phyloP scores from a whole-genome alignment of 2,113 vertebrate genomes.

The Pelecanus crispus region DNA sequence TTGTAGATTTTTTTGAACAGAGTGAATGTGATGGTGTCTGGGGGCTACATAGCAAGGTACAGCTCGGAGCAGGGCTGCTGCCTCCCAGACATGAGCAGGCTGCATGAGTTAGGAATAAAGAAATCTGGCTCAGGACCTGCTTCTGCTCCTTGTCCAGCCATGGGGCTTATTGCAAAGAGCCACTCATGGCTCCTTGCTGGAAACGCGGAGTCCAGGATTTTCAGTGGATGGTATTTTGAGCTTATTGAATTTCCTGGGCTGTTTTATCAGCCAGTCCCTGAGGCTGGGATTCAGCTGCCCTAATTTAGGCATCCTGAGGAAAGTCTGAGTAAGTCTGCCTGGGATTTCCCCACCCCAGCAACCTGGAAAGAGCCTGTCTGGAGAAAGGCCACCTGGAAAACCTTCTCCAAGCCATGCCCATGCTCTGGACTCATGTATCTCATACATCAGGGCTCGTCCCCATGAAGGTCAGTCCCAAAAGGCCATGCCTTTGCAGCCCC shows the following conservation, averaged over 20 bases:
- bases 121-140: neutral
- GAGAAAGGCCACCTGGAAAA: neutral
- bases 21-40: neutral
- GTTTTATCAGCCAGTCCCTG: neutral
- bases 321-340: neutral
- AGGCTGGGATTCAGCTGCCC: neutral
- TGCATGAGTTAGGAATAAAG: neutral
- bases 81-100: neutral
- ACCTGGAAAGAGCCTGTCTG: neutral
- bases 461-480: neutral
- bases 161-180: neutral
- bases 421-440: neutral
- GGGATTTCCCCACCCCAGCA: neutral
- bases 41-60: neutral
- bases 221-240: neutral
- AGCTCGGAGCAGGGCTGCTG: neutral
- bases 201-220: neutral
- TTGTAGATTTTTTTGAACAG: neutral
- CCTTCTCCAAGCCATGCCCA: neutral
- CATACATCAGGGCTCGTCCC: neutral
- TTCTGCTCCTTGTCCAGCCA: neutral
- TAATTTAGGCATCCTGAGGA: neutral
- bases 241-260: neutral
- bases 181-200: neutral
- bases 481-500: neutral